Evolutionary conservation across 2,113 vertebrate genomes (phyloP).

Genomic region (Dasypus novemcinctus): DNA sequence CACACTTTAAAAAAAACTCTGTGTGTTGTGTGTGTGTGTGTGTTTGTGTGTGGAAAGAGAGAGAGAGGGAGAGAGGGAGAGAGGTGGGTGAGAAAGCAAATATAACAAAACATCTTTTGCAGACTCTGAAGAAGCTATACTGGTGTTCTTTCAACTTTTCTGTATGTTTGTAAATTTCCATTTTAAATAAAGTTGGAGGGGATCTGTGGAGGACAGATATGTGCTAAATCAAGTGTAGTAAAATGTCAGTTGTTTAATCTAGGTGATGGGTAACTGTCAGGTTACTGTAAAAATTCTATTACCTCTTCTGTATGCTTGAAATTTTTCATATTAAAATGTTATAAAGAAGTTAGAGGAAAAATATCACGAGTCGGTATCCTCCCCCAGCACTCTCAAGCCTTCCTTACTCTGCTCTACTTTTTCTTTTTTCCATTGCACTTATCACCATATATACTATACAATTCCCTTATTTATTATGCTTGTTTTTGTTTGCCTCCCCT

Average conservation of each 20-base stretch:
- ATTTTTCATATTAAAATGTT: constrained; percentile 39
- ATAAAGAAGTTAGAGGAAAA: not conserved
- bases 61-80: not conserved
- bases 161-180: constrained; percentile 22
- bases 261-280: not conserved
- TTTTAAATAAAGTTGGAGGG: not conserved
- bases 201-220: not conserved
- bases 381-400: not conserved
- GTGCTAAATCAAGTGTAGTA: not conserved
- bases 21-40: not conserved
- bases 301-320: not conserved
- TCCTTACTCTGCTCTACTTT: not conserved
- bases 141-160: not conserved
- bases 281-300: constrained; percentile 33
- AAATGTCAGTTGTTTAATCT: constrained; percentile 27
- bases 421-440: not conserved
- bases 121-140: not conserved
- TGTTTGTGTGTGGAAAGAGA: not conserved
- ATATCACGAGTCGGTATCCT: not conserved
- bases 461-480: constrained; percentile 16
- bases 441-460: not conserved
- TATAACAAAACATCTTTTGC: not conserved
- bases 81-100: not conserved
- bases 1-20: not conserved
- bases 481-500: constrained; percentile 38